Evolutionary conservation across 2,797 vertebrate species (phyloP).

Genomic region (Leptoclinus maculatus): DNA sequence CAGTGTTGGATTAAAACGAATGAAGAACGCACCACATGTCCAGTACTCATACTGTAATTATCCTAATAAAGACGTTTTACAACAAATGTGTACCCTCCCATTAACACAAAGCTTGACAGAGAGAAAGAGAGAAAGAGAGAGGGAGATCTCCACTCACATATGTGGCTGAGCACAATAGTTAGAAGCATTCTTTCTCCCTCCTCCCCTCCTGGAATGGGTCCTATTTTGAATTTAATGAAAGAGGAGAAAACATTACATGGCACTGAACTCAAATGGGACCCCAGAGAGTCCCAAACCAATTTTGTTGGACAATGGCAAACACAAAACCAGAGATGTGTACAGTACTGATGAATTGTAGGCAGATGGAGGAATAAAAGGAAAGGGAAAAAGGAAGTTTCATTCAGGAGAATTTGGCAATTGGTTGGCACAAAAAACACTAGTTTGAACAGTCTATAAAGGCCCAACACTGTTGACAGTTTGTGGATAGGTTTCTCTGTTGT

Average conservation of each 20-base stretch:
- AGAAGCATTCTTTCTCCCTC: constrained; percentile 60
- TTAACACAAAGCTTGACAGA: constrained; percentile 55
- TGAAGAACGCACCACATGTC: constrained; percentile 31
- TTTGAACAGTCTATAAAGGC: constrained; percentile 8
- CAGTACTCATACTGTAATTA: constrained; percentile 29
- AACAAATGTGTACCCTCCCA: constrained; percentile 43
- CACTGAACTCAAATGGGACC: constrained; percentile 72
- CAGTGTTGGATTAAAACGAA: constrained; percentile 15
- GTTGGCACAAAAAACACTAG: constrained; percentile 3
- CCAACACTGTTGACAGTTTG: neutral
- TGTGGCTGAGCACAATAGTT: constrained; percentile 76
- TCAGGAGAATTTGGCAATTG: constrained; percentile 58
- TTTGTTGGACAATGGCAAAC: constrained; percentile 70
- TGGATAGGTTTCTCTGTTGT: neutral
- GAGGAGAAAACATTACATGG: constrained; percentile 71
- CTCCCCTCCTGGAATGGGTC: constrained; percentile 61
- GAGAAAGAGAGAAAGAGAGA: constrained; percentile 21
- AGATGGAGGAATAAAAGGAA: constrained; percentile 45
- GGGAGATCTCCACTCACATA: constrained; percentile 47
- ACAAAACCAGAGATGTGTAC: constrained; percentile 51
- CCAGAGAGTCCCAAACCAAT: constrained; percentile 79
- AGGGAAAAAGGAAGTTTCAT: constrained; percentile 64
- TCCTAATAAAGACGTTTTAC: constrained; percentile 58
- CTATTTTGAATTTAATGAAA: constrained; percentile 81
- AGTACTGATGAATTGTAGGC: constrained; percentile 38